Conservation (phyloP, 2,113 vertebrate genomes). For the Antechinus flavipes region DNA sequence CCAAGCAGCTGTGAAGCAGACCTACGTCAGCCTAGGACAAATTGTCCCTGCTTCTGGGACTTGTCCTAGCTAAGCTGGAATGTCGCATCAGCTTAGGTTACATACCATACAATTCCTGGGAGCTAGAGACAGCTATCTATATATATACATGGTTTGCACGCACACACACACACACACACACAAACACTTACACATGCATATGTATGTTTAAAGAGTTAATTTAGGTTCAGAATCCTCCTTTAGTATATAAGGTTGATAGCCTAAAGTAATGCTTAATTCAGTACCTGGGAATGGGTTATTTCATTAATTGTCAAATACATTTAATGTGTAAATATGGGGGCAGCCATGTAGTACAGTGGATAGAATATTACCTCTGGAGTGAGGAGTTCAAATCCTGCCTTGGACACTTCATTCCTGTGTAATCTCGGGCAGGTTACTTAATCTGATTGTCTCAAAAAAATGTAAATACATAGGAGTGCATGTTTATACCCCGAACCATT, state of each 20-base stretch:
- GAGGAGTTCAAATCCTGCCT: no score
- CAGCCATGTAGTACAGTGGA: no score
- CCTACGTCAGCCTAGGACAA: slow-evolving; percentile 2
- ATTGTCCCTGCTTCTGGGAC: slow-evolving; percentile 54
- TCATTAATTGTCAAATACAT: not conserved
- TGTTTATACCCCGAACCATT: not conserved
- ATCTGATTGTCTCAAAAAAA: no score
- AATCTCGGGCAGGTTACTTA: no score
- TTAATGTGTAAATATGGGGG: not conserved
- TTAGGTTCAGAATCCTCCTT: not conserved
- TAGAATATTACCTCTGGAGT: no score
- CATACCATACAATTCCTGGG: not conserved
- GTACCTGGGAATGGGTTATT: not conserved
- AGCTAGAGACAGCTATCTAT: not conserved
- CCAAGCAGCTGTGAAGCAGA: slow-evolving; percentile 38
- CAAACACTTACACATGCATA: no score
- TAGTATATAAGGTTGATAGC: not conserved
- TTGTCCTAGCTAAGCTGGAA: slow-evolving; percentile 28
- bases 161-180: not conserved
- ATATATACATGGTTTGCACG: not conserved
- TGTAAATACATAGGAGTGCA: not conserved
- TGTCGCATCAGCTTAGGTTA: slow-evolving; percentile 43
- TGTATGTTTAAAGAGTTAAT: not conserved
- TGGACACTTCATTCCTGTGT: no score
- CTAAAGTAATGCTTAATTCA: not conserved